These are phyloP conservation scores for Dinothrombium tinctorium DNA, from an alignment of 1,140 invertebrate species.

Conservation along the genomic window DNA sequence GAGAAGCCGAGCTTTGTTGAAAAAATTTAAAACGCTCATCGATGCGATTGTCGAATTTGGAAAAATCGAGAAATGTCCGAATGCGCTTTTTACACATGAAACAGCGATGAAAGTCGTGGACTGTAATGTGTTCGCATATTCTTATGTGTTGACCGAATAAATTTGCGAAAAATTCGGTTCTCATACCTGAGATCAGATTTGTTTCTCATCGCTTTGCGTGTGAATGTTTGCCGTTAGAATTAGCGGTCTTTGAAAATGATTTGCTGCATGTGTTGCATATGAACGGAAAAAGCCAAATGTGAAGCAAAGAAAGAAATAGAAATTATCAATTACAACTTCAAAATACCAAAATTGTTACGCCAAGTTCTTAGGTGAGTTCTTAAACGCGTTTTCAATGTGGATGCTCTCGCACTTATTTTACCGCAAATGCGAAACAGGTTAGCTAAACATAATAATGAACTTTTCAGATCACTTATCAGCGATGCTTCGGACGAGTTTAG, in stretches of 20 bases:
- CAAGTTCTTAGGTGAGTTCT: constrained; percentile 87
- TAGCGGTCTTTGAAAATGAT: constrained; percentile 39
- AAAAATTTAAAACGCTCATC: too few relatives aligned
- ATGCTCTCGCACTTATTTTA: constrained; percentile 81
- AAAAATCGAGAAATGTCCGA: constrained; percentile 47
- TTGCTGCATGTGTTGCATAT: constrained; percentile 86
- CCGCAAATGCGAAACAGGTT: constrained; percentile 72
- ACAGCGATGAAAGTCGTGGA: constrained; percentile 28
- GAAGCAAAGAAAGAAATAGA: neutral
- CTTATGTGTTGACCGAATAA: constrained; percentile 41
- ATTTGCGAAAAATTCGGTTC: constrained; percentile 52
- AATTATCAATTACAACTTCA: constrained; percentile 6
- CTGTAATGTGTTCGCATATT: constrained; percentile 43
- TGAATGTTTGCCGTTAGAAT: constrained; percentile 18
- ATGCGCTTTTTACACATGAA: constrained; percentile 37
- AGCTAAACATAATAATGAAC: neutral
- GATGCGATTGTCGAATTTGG: too few relatives aligned
- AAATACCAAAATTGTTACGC: constrained; percentile 21
- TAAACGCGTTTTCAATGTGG: constrained; percentile 85
- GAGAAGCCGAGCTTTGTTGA: too few relatives aligned
- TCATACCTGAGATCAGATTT: constrained; percentile 82
- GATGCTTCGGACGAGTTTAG: neutral
- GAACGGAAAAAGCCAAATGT: constrained; percentile 30
- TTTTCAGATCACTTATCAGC: neutral
- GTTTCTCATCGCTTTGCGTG: constrained; percentile 40